A percentile compares a stretch with the other conserved stretches of the same genome.
These are phyloP conservation scores for Schrankia costaestrigalis DNA, from an alignment of 2,888 invertebrate genomes.

Conservation along the genomic window DNA sequence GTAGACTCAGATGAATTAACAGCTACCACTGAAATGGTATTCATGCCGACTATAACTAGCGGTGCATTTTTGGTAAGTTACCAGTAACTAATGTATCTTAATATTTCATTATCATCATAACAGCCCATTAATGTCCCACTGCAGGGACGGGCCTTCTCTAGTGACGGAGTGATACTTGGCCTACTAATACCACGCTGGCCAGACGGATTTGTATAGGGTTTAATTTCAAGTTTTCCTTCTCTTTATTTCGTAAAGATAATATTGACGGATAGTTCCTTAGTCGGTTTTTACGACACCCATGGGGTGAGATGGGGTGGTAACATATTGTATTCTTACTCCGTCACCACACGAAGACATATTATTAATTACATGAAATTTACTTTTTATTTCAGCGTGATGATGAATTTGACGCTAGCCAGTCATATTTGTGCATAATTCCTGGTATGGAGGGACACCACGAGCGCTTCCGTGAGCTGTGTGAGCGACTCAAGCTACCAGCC, in stretches of 20 bases:
- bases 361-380: neutral
- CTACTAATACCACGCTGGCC: no score
- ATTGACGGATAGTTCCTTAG: no score
- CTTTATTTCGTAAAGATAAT: no score
- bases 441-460: constrained; percentile 47
- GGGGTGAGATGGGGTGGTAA: neutral
- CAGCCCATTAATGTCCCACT: neutral
- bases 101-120: neutral
- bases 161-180: no score
- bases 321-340: neutral
- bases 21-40: constrained; percentile 15
- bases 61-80: constrained; percentile 11
- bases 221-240: no score
- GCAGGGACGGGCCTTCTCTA: no score
- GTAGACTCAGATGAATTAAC: constrained; percentile 17
- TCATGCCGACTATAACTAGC: constrained; percentile 15
- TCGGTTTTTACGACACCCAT: no score
- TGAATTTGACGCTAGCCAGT: constrained; percentile 37
- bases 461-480: constrained; percentile 38
- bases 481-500: constrained; percentile 43
- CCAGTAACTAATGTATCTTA: neutral
- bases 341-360: neutral
- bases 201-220: no score
- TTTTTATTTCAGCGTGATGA: constrained; percentile 39
- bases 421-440: constrained; percentile 43